phyloP scores from a whole-genome alignment of 2,888 invertebrate species.

The Prostheceraeus crozeri region DNA sequence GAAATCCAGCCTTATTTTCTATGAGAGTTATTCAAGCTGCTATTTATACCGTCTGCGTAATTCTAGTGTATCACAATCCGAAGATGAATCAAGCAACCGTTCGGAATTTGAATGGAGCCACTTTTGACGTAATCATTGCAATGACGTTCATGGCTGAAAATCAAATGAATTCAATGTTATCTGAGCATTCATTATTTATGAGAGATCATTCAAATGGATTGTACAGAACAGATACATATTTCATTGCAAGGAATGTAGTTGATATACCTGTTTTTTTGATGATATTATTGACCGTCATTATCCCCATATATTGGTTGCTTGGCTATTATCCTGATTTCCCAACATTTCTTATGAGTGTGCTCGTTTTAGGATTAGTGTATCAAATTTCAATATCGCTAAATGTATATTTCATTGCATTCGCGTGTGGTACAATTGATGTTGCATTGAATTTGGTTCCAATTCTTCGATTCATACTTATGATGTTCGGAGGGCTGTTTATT shows the following conservation, averaged over 20 bases:
- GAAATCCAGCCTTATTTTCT: conserved; percentile 24
- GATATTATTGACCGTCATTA: not conserved
- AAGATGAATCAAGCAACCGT: conserved; percentile 33
- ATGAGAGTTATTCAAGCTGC: conserved; percentile 12
- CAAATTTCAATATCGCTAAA: conserved; percentile 26
- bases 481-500: conserved; percentile 20
- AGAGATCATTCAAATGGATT: conserved; percentile 32
- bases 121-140: conserved; percentile 34
- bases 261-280: conserved; percentile 26
- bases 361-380: conserved; percentile 21
- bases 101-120: conserved; percentile 31
- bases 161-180: conserved; percentile 32
- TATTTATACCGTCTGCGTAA: not conserved
- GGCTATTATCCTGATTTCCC: conserved; percentile 11
- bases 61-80: conserved; percentile 33
- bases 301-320: conserved; percentile 13
- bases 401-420: not conserved
- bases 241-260: conserved; percentile 32
- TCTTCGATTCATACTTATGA: conserved; percentile 27
- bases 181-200: conserved; percentile 23
- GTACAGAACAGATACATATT: conserved; percentile 32
- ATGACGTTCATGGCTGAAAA: conserved; percentile 33
- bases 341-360: conserved; percentile 6
- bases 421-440: conserved; percentile 17
- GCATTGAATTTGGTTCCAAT: conserved; percentile 24